Conservation (phyloP, 2,888 invertebrate genomes). For the Andrena fulva region DNA sequence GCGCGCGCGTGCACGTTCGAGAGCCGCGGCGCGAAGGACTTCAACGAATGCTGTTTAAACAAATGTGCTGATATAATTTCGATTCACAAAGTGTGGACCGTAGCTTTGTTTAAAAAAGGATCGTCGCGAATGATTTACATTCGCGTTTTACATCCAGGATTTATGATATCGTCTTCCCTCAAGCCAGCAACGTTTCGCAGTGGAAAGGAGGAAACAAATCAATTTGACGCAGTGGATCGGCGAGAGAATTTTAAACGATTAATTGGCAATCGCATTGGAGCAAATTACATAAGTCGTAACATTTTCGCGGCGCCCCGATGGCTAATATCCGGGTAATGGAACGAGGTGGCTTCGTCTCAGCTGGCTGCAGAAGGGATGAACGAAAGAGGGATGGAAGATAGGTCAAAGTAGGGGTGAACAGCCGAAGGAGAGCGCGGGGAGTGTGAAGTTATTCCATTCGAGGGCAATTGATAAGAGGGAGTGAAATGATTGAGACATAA, state of each 20-base stretch:
- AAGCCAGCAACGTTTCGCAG: not conserved
- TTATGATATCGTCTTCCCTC: not conserved
- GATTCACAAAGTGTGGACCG: constrained; percentile 12
- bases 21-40: constrained; percentile 25
- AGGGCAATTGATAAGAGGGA: constrained; percentile 82
- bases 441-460: constrained; percentile 70
- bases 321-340: constrained; percentile 84
- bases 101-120: constrained; percentile 26
- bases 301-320: constrained; percentile 83
- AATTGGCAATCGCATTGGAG: constrained; percentile 82
- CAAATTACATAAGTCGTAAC: constrained; percentile 84
- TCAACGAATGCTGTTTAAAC: constrained; percentile 37
- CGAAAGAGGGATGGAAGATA: constrained; percentile 60
- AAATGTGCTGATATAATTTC: constrained; percentile 35
- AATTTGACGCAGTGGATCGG: constrained; percentile 43
- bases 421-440: constrained; percentile 59
- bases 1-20: not conserved
- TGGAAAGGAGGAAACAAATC: constrained; percentile 76
- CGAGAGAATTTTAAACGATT: constrained; percentile 79
- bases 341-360: constrained; percentile 76
- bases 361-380: constrained; percentile 63
- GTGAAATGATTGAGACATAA: constrained; percentile 81
- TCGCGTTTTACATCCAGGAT: not conserved
- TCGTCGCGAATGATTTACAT: not conserved
- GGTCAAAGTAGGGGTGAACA: constrained; percentile 60